Evolutionary conservation across 1,140 invertebrate species (phyloP), one percentile per base, ranked within the genome.

Genomic region (Pachyrhynchus sulphureomaculatus): DNA sequence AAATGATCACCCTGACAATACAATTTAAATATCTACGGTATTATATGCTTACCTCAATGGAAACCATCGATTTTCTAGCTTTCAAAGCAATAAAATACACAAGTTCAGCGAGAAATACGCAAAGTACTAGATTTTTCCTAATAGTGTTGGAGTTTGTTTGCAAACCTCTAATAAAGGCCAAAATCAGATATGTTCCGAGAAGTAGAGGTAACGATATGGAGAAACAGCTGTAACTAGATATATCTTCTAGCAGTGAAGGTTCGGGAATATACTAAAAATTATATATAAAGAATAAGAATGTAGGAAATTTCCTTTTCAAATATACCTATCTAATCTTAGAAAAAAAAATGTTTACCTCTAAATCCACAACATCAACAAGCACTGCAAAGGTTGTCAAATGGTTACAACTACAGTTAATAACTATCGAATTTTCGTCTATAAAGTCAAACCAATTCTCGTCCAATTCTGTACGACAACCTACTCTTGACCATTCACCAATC

Each of bases 331-430:
- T 39, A 29, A 5, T 18, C 5, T 0, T 53, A 68, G 71, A 29
- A 49, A 4, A 23, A 26, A 68, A 72, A 49, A 49, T 17, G 5
- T 5, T 69, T 77, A 89, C 90, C 80, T 95, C 91, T 26, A 91
- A 83, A 72, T 94, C 92, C n/a, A 93, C 86, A 34, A 94, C 84
- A 72, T 97, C 94, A 47, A 96, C 90, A 8, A 98, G 79, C 17
- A 96, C 88, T 2, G 93, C 93, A 74, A 95, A 96, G 3, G 91
- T 95, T 2, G 93, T 94, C 0, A 97, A 80, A 76, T 96, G 92
- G 66, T 91, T 88, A 77, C 95, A 98, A 5, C 92, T 93, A 73
- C 95, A 98, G 72, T 96, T 96, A n/a, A 97, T 86, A n/a, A 89
- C 77, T 0, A 78, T 72, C 8, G 74, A 73, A 73, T 76, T 75